Evolutionary conservation across 2,113 vertebrate genomes (phyloP).

Genomic region (Hippocampus guttulatus): DNA sequence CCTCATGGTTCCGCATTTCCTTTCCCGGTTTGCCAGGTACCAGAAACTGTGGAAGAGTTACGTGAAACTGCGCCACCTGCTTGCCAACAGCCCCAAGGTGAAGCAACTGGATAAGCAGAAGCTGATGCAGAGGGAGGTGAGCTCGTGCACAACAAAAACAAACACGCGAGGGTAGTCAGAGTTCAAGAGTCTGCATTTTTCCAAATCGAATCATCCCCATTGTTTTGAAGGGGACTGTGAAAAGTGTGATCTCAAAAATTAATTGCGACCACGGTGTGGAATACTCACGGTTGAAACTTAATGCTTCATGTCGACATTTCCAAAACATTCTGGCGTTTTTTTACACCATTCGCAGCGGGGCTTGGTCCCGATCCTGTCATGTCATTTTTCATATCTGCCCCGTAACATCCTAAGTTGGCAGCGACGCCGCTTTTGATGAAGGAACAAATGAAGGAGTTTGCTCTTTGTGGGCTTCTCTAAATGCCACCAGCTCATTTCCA

Average conservation of each 20-base stretch:
- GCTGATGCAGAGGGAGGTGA: slow-evolving; percentile 92
- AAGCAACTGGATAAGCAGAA: slow-evolving; percentile 99
- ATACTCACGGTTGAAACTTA: too few relatives aligned
- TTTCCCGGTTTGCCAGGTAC: slow-evolving; percentile 73
- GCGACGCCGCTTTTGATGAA: not conserved
- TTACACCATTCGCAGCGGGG: too few relatives aligned
- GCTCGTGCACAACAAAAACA: not conserved
- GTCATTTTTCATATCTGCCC: too few relatives aligned
- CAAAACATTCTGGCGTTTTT: too few relatives aligned
- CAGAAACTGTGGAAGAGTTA: slow-evolving; percentile 99
- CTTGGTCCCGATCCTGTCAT: too few relatives aligned
- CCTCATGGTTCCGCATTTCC: slow-evolving; percentile 20
- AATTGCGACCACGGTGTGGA: too few relatives aligned
- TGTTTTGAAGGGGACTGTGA: too few relatives aligned
- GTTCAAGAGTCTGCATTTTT: too few relatives aligned
- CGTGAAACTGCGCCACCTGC: slow-evolving; percentile 93
- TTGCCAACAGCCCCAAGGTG: slow-evolving; percentile 98
- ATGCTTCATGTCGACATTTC: too few relatives aligned
- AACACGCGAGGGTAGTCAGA: not conserved
- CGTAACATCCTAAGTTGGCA: not conserved
- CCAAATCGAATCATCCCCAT: too few relatives aligned
- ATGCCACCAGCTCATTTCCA: not conserved
- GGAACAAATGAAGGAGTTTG: not conserved
- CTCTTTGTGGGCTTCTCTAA: not conserved
- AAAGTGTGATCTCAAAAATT: too few relatives aligned